Evolutionary conservation across 2,113 vertebrate genomes (phyloP).

Genomic region (Albula glossodonta): DNA sequence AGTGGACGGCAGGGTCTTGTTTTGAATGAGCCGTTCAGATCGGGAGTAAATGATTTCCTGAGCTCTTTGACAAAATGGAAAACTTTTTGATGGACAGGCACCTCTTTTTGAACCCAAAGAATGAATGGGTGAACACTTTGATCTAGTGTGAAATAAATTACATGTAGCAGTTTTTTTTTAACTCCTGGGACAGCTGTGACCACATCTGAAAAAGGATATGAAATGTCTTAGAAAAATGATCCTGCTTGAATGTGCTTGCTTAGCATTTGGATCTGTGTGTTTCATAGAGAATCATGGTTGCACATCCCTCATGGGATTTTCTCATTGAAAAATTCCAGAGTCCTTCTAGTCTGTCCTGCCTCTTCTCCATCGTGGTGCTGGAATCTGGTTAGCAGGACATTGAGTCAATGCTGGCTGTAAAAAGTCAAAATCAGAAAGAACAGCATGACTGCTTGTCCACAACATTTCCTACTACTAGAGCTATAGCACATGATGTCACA

Average conservation of each 20-base stretch:
- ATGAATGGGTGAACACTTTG: neutral
- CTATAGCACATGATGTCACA: neutral
- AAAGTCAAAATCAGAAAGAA: neutral
- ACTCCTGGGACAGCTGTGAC: neutral
- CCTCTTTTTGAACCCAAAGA: neutral
- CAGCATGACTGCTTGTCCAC: neutral
- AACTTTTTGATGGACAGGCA: neutral
- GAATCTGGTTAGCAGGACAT: neutral
- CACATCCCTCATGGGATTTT: neutral
- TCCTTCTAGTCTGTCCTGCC: neutral
- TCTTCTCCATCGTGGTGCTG: neutral
- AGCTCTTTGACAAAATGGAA: conserved; percentile 2
- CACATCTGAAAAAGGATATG: neutral
- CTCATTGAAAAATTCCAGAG: neutral
- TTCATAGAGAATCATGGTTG: neutral
- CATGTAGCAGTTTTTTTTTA: neutral
- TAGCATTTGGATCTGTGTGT: neutral
- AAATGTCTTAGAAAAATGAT: neutral
- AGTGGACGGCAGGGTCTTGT: neutral
- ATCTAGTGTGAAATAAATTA: conserved; percentile 1
- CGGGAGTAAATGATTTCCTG: neutral
- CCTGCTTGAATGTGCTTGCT: neutral
- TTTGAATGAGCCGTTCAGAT: neutral
- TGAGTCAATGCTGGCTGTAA: no score
- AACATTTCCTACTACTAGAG: neutral